Conservation (phyloP, 2,888 invertebrate genomes). For the Spialia ferax region DNA sequence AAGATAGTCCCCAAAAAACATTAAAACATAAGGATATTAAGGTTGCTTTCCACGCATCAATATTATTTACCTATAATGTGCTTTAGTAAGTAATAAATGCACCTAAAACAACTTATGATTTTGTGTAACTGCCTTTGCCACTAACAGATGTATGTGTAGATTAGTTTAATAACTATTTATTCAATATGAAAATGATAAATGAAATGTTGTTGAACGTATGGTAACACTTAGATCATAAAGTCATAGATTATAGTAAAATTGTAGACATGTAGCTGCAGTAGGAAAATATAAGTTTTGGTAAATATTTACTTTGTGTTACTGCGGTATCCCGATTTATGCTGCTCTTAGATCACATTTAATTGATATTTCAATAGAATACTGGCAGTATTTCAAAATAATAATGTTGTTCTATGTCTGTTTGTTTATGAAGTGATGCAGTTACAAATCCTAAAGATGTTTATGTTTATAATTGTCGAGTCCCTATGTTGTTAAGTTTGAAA, state of each 20-base stretch:
- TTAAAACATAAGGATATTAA: no score
- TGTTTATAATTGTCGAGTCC: conserved; percentile 38
- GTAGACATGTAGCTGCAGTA: conserved; percentile 52
- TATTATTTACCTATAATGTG: not conserved
- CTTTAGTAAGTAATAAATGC: conserved; percentile 9
- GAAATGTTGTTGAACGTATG: conserved; percentile 49
- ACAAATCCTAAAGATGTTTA: conserved; percentile 19
- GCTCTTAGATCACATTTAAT: not conserved
- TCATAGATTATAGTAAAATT: conserved; percentile 49
- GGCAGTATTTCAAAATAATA: not conserved
- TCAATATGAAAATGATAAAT: conserved; percentile 44
- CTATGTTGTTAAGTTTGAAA: conserved; percentile 48
- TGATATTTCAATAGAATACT: conserved; percentile 2
- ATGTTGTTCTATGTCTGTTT: conserved; percentile 14
- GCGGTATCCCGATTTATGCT: conserved; percentile 3
- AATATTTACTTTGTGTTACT: conserved; percentile 12
- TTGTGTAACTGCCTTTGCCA: conserved; percentile 49
- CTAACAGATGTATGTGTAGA: conserved; percentile 43
- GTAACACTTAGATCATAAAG: conserved; percentile 47
- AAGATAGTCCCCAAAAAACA: conserved; percentile 21
- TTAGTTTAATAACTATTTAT: conserved; percentile 45
- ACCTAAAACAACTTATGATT: conserved; percentile 33
- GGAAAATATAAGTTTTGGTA: conserved; percentile 30
- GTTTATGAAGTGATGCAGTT: conserved; percentile 23
- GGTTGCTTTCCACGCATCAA: conserved; percentile 23